phyloP scores from a whole-genome alignment of 1,140 invertebrate genomes.

The Aphidius gifuensis region DNA sequence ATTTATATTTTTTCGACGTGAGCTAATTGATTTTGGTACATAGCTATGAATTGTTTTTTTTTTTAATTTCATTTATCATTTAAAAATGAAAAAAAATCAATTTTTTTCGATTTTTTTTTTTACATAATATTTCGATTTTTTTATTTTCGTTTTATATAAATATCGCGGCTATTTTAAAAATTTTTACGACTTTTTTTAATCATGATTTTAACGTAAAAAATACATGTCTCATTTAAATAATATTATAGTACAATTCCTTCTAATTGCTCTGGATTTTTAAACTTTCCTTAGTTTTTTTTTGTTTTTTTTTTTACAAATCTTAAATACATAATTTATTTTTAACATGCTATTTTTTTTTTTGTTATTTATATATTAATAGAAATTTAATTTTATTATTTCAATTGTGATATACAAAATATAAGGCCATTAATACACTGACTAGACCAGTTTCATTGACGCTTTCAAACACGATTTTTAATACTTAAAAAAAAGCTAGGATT shows the following conservation, averaged over 20 bases:
- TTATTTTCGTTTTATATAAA: too few relatives aligned
- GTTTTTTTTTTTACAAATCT: conserved; percentile 1
- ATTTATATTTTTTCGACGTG: too few relatives aligned
- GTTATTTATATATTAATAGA: conserved; percentile 9
- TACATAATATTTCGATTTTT: conserved; percentile 20
- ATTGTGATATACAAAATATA: conserved; percentile 50
- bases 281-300: conserved; percentile 6
- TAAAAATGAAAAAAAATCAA: too few relatives aligned
- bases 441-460: conserved; percentile 51
- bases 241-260: too few relatives aligned
- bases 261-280: conserved; percentile 8
- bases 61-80: too few relatives aligned
- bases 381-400: conserved; percentile 19
- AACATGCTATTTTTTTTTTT: conserved; percentile 9
- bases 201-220: too few relatives aligned
- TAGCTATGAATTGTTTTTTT: too few relatives aligned
- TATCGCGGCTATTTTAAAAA: too few relatives aligned
- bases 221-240: too few relatives aligned
- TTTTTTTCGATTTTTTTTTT: too few relatives aligned
- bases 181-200: too few relatives aligned
- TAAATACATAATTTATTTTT: background rate
- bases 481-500: conserved; percentile 17
- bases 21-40: too few relatives aligned
- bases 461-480: conserved; percentile 25
- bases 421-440: conserved; percentile 57